Percentiles rank a stretch among this genome's conserved stretches.
These are phyloP conservation scores for Lichenostomus cassidix DNA, from an alignment of 2,113 vertebrate genomes.

Conservation along the genomic window DNA sequence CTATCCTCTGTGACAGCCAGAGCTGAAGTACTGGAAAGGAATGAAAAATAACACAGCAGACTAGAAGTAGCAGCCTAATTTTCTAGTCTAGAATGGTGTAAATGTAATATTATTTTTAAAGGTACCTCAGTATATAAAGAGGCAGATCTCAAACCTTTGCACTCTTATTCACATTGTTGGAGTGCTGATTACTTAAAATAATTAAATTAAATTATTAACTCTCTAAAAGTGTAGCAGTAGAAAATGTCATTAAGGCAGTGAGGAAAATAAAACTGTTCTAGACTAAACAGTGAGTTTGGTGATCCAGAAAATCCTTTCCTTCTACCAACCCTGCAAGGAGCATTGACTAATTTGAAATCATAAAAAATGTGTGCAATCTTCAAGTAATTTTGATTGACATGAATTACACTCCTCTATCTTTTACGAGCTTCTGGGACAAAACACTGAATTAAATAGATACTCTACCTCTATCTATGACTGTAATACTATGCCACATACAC, in stretches of 20 bases:
- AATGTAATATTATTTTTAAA: background rate
- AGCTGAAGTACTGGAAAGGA: background rate
- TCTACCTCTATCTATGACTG: background rate
- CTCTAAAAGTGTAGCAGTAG: background rate
- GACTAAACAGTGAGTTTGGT: rapidly evolving
- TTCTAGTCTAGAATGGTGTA: background rate
- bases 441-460: background rate
- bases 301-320: background rate
- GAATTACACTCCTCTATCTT: background rate
- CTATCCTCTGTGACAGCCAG: background rate
- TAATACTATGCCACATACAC: background rate
- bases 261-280: background rate
- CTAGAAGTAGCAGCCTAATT: background rate
- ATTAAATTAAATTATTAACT: background rate
- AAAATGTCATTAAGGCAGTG: background rate
- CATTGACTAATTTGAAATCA: background rate
- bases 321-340: background rate
- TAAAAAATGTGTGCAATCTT: background rate
- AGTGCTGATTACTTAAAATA: background rate
- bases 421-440: background rate
- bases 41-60: background rate
- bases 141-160: background rate
- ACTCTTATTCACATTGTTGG: background rate
- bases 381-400: background rate
- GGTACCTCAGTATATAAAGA: background rate